Base-by-base conservation (phyloP, 1,140 invertebrate species). In the Leucophenga varia region DNA sequence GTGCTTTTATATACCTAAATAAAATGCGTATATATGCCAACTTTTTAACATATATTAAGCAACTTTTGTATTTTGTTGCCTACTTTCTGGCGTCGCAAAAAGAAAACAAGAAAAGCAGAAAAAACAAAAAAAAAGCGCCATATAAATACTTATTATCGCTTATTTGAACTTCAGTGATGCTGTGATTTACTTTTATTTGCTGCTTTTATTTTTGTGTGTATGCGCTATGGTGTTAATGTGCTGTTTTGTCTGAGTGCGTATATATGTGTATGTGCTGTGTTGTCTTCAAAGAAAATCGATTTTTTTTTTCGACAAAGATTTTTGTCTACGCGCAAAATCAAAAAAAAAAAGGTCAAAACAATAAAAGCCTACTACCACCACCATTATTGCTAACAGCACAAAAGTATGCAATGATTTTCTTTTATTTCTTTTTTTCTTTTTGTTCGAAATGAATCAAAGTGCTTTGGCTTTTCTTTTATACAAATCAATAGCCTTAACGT, bases 141-240 rank as follows among this genome's bases (percentile, higher is more conserved):
- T 58, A 67, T 67, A 67, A 67, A 67, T 67, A 67, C 63, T 67
- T 67, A 67, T 68, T 67, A 67, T 67, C 63, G 63, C 64, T 67
- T 67, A 67, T 68, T 67, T 63, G 63, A 67, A 67, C 63, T 67
- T 67, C n/a, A n/a, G 63, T 43, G 57, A 59, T 59, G 63, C 42
- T 49, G 53, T 64, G 60, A 64, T 64, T 59, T 64, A 64, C 56
- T 64, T 64, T 64, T 54, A 57, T 64, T 59, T 19, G 14, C 14
- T 19, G 35, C 35, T 37, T 37, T 37, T 25, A 25, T 25, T 25
- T 25, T 5, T 25, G 10, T 25, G 10, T 25, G 22, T 25, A 25
- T 10, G 10, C 22, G 10, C 22, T n/a, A n/a, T n/a, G n/a, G n/a
- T 44, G 34, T 46, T 42, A 22, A 17, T 43, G 53, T 56, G 53